These are phyloP conservation scores for Megaleporinus macrocephalus DNA, from an alignment of 2,113 vertebrate genomes.

Conservation along the genomic window DNA sequence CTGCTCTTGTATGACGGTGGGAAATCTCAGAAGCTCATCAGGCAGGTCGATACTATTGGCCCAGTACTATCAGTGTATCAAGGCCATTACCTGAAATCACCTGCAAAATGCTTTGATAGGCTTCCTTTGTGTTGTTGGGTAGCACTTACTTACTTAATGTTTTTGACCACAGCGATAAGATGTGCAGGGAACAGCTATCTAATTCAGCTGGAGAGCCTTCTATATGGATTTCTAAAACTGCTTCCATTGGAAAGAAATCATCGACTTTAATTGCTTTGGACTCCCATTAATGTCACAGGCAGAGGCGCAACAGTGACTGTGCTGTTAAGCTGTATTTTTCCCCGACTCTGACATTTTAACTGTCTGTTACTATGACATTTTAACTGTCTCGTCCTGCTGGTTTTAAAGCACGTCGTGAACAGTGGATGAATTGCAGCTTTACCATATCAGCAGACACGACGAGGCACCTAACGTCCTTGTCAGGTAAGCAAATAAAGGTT, in stretches of 20 bases:
- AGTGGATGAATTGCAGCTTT: not conserved
- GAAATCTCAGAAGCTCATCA: too few species aligned
- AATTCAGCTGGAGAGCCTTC: not conserved
- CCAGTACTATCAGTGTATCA: too few species aligned
- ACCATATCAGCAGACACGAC: not conserved
- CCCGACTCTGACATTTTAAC: not conserved
- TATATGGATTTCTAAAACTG: not conserved
- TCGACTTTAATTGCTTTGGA: not conserved
- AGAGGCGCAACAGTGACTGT: not conserved
- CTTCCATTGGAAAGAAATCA: not conserved
- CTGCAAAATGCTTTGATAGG: too few species aligned
- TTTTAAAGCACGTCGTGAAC: not conserved
- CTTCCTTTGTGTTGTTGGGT: too few species aligned
- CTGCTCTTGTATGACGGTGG: too few species aligned
- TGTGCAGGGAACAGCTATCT: not conserved
- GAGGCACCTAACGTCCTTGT: not conserved
- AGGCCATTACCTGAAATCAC: too few species aligned
- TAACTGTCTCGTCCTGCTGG: not conserved
- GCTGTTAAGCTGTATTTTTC: not conserved
- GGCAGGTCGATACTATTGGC: too few species aligned
- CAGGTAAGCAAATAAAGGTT: not conserved
- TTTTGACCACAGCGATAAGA: too few species aligned
- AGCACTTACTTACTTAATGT: too few species aligned
- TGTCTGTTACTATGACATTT: not conserved
- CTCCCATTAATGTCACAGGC: not conserved